A percentile compares a stretch with the other conserved stretches of the same genome.
Conservation (phyloP, 2,113 vertebrate genomes). For the Syngnathus scovelli region DNA sequence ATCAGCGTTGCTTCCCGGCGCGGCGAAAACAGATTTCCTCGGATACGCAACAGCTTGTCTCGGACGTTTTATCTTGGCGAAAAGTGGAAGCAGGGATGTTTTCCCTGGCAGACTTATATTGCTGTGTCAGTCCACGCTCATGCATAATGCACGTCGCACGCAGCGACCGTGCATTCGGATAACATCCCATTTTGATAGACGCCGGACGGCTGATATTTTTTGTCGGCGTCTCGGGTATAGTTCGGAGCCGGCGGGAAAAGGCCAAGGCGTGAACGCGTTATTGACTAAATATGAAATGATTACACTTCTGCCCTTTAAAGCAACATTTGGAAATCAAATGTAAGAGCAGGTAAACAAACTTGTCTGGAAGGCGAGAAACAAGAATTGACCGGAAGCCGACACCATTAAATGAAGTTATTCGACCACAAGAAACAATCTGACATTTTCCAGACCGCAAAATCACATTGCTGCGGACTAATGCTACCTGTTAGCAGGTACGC, state of each 20-base stretch:
- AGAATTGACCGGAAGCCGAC: not conserved
- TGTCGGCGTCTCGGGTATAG: not conserved
- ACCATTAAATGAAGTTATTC: not conserved
- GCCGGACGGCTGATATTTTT: not conserved
- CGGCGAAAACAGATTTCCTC: slow-evolving; percentile 39
- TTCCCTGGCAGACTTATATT: slow-evolving; percentile 35
- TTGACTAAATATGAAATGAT: slow-evolving; percentile 3
- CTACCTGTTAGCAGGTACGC: no score
- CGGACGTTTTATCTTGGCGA: slow-evolving; percentile 41
- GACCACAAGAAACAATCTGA: not conserved
- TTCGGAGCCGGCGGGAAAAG: not conserved
- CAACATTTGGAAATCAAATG: not conserved
- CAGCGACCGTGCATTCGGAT: not conserved
- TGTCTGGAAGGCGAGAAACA: not conserved
- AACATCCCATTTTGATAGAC: not conserved
- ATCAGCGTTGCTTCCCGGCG: slow-evolving; percentile 31
- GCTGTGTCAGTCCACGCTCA: slow-evolving; percentile 30
- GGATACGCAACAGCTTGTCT: slow-evolving; percentile 42
- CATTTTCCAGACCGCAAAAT: not conserved
- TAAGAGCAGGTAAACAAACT: not conserved
- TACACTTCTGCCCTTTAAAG: slow-evolving; percentile 8
- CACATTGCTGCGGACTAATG: not conserved
- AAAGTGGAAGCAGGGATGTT: slow-evolving; percentile 17
- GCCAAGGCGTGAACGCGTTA: not conserved
- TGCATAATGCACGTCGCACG: slow-evolving; percentile 15